Percentiles rank a stretch among this genome's conserved stretches.
phyloP scores from a whole-genome alignment of 2,888 invertebrate genomes.

The Halictus quadricinctus region DNA sequence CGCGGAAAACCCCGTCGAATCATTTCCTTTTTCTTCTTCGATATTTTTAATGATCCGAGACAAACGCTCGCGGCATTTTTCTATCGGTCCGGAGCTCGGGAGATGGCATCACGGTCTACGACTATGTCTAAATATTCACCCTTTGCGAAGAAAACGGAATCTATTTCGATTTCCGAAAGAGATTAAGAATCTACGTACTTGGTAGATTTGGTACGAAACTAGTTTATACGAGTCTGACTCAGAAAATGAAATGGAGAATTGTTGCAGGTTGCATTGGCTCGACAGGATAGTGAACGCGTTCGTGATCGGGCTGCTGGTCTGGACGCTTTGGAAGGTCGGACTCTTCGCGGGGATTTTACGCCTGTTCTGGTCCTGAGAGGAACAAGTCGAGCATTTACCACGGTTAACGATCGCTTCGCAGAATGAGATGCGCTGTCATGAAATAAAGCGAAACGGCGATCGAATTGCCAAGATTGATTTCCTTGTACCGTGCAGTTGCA shows the following conservation, averaged over 20 bases:
- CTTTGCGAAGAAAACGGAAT: too few relatives aligned
- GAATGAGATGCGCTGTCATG: background rate
- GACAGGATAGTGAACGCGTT: conserved; percentile 68
- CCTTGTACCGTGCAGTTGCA: background rate
- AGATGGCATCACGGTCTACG: background rate
- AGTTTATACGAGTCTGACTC: too few relatives aligned
- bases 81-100: background rate
- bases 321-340: conserved; percentile 40
- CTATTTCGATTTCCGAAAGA: too few relatives aligned
- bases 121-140: background rate
- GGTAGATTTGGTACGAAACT: too few relatives aligned
- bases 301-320: conserved; percentile 57
- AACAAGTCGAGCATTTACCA: background rate
- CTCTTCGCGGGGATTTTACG: background rate
- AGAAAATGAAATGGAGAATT: conserved; percentile 3
- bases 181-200: too few relatives aligned
- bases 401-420: background rate
- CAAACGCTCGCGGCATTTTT: conserved; percentile 5
- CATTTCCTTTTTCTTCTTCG: background rate
- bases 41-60: conserved; percentile 18
- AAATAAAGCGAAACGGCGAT: background rate
- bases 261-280: conserved; percentile 79
- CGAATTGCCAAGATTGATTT: background rate
- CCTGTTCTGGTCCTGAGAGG: background rate
- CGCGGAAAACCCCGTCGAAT: conserved; percentile 4